Base-by-base conservation (phyloP, 2,113 vertebrate species). In the Lynx canadensis region DNA sequence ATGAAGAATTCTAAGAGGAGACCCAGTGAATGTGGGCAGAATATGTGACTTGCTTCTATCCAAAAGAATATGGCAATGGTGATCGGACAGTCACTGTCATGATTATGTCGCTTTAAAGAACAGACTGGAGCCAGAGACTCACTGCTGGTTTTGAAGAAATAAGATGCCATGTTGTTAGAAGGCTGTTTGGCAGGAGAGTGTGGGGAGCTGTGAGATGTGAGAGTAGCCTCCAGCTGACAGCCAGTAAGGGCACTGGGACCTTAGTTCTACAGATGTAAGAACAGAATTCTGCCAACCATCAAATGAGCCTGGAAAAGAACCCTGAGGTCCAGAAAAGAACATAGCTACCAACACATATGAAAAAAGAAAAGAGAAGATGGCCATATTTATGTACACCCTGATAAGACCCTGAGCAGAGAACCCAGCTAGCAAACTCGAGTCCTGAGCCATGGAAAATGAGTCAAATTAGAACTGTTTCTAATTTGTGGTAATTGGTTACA, bases 1-100 rank as follows among this genome's bases (percentile, higher is more conserved):
- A 90, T 33, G 71, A 65, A 96, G 45, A 83, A 76, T 86, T 55
- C 87, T 78, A 66, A 92, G 60, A 87, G 78, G 27, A 85, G 15
- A 12, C 21, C 19, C 57, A 83, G 14, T 38, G 68, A 76, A 10
- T 31, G 50, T 33, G 14, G 19, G 15, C 21, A 68, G 52, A 69
- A 55, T 52, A 7, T 48, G 29, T 45, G 78, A 96, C 36, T 57
- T 82, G 87, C 19, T 85, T 95, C 60, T 83, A 19, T 27, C 19
- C 38, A 50, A 55, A 23, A 81, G 38, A 91, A 81, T 50, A 89
- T 0, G 5, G n/a, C 36, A 60, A 94, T 55, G 27, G 36, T 11
- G 45, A 68, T 0, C 10, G 36, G 21, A 73, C 10, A 83, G 65
- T 66, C 31, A 81, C 11, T 85, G 2, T 38, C 50, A 78, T 7